Percentiles rank a stretch among this genome's conserved stretches.
phyloP scores from a whole-genome alignment of 1,140 invertebrate genomes.

The Trichonephila inaurata region DNA sequence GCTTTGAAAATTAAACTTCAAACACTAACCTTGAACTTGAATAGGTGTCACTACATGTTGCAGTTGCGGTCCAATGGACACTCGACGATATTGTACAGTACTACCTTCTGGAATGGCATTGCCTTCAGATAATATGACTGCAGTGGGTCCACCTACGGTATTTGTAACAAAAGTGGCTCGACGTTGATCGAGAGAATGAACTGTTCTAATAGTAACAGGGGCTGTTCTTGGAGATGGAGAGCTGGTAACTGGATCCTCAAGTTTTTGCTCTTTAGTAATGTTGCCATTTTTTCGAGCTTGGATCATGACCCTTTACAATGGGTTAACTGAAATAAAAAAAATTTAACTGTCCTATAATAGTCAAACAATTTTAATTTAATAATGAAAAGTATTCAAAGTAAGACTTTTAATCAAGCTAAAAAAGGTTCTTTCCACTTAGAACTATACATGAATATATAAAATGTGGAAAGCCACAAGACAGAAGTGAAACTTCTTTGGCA shows the following conservation, averaged over 20 bases:
- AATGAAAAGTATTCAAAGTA: too few relatives aligned
- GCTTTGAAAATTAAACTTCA: too few relatives aligned
- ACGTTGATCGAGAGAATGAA: constrained; percentile 58
- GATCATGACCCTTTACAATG: constrained; percentile 70
- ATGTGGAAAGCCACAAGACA: too few relatives aligned
- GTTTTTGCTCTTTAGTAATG: constrained; percentile 31
- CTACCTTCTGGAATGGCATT: constrained; percentile 15
- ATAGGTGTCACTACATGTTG: constrained; percentile 66
- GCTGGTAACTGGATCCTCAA: constrained; percentile 19
- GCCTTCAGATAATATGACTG: constrained; percentile 49
- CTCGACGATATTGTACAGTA: constrained; percentile 48
- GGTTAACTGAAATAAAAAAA: constrained; percentile 8
- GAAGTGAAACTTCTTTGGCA: too few relatives aligned
- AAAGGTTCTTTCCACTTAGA: too few relatives aligned
- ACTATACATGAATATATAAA: too few relatives aligned
- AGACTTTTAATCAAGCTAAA: too few relatives aligned
- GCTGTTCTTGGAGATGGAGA: constrained; percentile 5
- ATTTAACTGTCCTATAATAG: too few relatives aligned
- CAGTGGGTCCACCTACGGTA: constrained; percentile 46
- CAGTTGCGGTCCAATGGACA: constrained; percentile 54
- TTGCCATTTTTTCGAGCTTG: constrained; percentile 69
- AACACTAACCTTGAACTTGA: constrained; percentile 48
- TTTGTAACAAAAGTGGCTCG: constrained; percentile 52
- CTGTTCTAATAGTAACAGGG: constrained; percentile 33
- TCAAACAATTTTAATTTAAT: too few relatives aligned